Evolutionary conservation across 2,113 vertebrate genomes (phyloP).

Genomic region (Plestiodon gilberti): DNA sequence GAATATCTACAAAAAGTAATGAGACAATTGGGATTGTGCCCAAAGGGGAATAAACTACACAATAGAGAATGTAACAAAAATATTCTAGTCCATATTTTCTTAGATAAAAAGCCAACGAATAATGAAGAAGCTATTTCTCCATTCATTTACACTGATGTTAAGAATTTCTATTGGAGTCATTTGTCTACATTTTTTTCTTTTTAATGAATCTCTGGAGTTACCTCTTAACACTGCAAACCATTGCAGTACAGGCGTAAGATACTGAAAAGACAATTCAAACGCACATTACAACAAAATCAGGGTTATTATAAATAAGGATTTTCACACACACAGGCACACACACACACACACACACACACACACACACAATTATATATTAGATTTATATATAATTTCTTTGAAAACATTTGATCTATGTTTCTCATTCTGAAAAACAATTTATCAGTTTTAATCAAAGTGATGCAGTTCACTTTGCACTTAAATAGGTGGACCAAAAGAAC

Average conservation of each 20-base stretch:
- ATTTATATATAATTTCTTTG: no score
- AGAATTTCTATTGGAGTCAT: not conserved
- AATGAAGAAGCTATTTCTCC: not conserved
- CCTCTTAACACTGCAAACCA: not conserved
- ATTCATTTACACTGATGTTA: not conserved
- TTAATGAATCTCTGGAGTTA: not conserved
- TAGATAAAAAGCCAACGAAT: not conserved
- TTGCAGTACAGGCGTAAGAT: not conserved
- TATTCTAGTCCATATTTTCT: not conserved
- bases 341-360: no score
- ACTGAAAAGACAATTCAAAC: not conserved
- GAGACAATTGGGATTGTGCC: not conserved
- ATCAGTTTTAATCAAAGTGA: no score
- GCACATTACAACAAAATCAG: not conserved
- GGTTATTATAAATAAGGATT: not conserved
- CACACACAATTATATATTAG: no score
- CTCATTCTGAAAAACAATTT: no score
- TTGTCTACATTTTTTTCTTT: not conserved
- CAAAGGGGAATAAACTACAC: not conserved
- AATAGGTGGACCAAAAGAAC: no score
- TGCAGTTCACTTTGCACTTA: no score
- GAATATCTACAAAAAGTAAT: not conserved
- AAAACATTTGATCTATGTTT: no score
- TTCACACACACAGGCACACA: not conserved
- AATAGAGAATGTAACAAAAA: not conserved